These are phyloP conservation scores for Alosa sapidissima DNA, from an alignment of 2,797 vertebrate species.

Conservation along the genomic window DNA sequence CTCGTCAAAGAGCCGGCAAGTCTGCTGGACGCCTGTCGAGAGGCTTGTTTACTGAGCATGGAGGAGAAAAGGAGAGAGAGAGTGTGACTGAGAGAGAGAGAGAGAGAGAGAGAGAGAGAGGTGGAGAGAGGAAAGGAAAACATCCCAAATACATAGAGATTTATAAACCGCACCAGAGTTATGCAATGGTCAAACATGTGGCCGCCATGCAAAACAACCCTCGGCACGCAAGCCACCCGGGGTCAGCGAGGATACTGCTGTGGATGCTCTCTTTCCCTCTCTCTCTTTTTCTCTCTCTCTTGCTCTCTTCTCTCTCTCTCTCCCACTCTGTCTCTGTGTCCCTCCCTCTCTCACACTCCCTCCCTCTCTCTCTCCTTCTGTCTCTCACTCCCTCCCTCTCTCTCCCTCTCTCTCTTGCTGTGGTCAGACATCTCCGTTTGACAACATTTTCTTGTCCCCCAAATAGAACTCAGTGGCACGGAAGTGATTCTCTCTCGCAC, in stretches of 20 bases:
- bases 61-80: not conserved
- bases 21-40: conserved; percentile 24
- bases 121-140: conserved; percentile 26
- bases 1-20: conserved; percentile 3
- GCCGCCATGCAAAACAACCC: conserved; percentile 71
- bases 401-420: conserved; percentile 28
- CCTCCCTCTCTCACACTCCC: not conserved
- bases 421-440: conserved; percentile 11
- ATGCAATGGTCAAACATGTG: conserved; percentile 75
- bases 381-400: conserved; percentile 33
- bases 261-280: not conserved
- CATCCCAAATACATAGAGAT: conserved; percentile 62
- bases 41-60: conserved; percentile 34
- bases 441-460: conserved; percentile 17
- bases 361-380: conserved; percentile 5
- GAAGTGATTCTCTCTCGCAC: not conserved
- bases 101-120: not conserved
- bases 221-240: conserved; percentile 67
- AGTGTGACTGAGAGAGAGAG: not conserved
- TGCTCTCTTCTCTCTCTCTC: not conserved
- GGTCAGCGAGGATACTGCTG: conserved; percentile 13
- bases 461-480: conserved; percentile 12
- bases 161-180: conserved; percentile 72
- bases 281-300: not conserved
- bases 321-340: not conserved